Conservation (phyloP, 2,113 vertebrate species). For the Archilochus colubris region DNA sequence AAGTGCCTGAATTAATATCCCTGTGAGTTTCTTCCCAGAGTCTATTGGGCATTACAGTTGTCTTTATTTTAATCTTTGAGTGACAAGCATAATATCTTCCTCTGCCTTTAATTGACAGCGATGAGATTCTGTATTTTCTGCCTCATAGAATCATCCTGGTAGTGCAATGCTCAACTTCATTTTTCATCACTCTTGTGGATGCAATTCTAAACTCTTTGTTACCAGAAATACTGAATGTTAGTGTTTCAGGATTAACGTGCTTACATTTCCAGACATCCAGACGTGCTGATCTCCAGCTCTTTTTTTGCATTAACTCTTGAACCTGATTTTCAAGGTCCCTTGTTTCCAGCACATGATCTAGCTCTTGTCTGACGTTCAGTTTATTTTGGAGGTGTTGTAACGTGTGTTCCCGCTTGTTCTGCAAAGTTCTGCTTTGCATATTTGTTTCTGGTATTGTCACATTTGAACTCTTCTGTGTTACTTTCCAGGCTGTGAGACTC, state of each 20-base stretch:
- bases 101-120: slow-evolving; percentile 58
- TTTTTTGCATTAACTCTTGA: slow-evolving; percentile 41
- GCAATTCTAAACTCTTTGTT: slow-evolving; percentile 49
- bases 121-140: slow-evolving; percentile 57
- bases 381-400: slow-evolving; percentile 43
- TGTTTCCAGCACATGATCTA: slow-evolving; percentile 34
- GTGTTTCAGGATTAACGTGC: slow-evolving; percentile 11
- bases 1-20: slow-evolving; percentile 51
- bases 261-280: neutral
- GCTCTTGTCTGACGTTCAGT: slow-evolving; percentile 62
- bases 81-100: slow-evolving; percentile 39
- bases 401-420: slow-evolving; percentile 60
- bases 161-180: slow-evolving; percentile 7
- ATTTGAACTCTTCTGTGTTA: slow-evolving; percentile 49
- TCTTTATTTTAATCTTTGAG: slow-evolving; percentile 48
- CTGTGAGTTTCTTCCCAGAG: slow-evolving; percentile 34
- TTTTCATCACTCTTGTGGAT: slow-evolving; percentile 63
- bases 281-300: slow-evolving; percentile 33
- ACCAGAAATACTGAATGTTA: neutral
- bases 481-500: slow-evolving; percentile 46
- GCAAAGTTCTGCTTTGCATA: slow-evolving; percentile 70
- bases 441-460: slow-evolving; percentile 46
- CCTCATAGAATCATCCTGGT: slow-evolving; percentile 26
- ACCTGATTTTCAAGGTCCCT: slow-evolving; percentile 19
- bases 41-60: slow-evolving; percentile 49